A percentile compares a stretch with the other conserved stretches of the same genome.
These are phyloP conservation scores for Megalonaias nervosa DNA, from an alignment of 1,140 invertebrate species.

Conservation along the genomic window DNA sequence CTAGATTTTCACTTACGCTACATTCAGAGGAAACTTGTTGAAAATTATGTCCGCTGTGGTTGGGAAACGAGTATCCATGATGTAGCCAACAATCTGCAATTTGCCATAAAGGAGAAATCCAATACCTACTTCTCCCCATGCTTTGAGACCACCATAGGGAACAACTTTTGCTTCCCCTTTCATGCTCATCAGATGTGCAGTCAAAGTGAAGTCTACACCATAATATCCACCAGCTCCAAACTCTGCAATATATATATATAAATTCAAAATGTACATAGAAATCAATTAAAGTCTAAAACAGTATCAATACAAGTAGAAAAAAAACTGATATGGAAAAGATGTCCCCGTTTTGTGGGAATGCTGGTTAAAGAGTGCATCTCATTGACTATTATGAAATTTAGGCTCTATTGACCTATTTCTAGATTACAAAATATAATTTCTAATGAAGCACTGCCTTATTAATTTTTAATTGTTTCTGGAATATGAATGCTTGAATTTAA, in stretches of 20 bases:
- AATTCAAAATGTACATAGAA: no score
- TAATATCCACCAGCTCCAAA: slow-evolving; percentile 52
- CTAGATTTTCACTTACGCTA: slow-evolving; percentile 38
- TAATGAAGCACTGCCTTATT: no score
- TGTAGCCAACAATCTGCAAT: slow-evolving; percentile 44
- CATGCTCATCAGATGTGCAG: slow-evolving; percentile 44
- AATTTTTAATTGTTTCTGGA: no score
- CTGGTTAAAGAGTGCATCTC: no score
- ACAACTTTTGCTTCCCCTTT: slow-evolving; percentile 21
- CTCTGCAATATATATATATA: slow-evolving; percentile 22
- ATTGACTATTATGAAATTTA: no score
- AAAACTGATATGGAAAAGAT: no score
- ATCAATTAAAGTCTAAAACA: no score
- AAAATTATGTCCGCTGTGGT: slow-evolving; percentile 49
- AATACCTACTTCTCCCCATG: slow-evolving; percentile 37
- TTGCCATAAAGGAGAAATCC: slow-evolving; percentile 43
- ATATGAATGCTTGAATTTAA: no score
- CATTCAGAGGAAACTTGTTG: slow-evolving; percentile 53
- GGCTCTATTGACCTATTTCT: no score
- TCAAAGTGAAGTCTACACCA: slow-evolving; percentile 47
- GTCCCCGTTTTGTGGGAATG: no score
- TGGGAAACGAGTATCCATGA: slow-evolving; percentile 45
- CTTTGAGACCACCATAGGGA: slow-evolving; percentile 40
- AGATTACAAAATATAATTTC: no score
- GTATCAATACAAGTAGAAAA: no score